Evolutionary conservation across 2,113 vertebrate genomes (phyloP), one percentile per base, ranked within the genome.

Genomic region (Colaptes auratus): DNA sequence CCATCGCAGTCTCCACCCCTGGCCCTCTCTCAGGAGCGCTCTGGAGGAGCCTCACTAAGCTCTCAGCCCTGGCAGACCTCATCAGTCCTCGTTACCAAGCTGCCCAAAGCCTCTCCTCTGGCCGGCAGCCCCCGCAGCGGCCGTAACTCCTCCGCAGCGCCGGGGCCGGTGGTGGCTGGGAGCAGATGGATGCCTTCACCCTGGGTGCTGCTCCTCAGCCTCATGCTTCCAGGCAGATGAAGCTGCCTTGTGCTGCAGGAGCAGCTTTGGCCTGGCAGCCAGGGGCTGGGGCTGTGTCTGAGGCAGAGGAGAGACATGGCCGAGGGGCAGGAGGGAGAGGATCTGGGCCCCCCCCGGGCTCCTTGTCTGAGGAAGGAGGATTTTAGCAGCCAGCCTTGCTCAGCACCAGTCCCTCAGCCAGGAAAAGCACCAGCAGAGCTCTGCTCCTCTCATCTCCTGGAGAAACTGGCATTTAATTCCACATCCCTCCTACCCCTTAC

Each of bases 401-500:
- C 55, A 19, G 53, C 76, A 21, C 30, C 1, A 0, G 55, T 56
- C 56, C 87, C 52, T 46, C 0, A 1, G 92, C 83, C 67, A 12
- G 70, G 88, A 81, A 46, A 78, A 82, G 82, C 91, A 36, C 31
- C 27, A 15, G 75, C 86, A 69, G 79, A 76, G 59, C 9, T 30
- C 72, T 76, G 44, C 90, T 66, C 82, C 1, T 1, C 90, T 93
- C 95, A 8, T 63, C 80, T 83, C 30, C 80, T 65, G 74, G 35
- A 84, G 87, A 59, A 95, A 74, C 42, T 24, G 53, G 74, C 94
- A 60, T 84, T 93, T 95, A 58, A 87, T 91, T 92, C 60, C 71
- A 2, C 87, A 58, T 79, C 12, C 1, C 91, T 89, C 64, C 86
- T 94, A 92, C 93, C 92, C 94, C 93, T 95, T 94, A 95, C 88